phyloP scores from a whole-genome alignment of 2,888 invertebrate species.

The Eupithecia tripunctaria region DNA sequence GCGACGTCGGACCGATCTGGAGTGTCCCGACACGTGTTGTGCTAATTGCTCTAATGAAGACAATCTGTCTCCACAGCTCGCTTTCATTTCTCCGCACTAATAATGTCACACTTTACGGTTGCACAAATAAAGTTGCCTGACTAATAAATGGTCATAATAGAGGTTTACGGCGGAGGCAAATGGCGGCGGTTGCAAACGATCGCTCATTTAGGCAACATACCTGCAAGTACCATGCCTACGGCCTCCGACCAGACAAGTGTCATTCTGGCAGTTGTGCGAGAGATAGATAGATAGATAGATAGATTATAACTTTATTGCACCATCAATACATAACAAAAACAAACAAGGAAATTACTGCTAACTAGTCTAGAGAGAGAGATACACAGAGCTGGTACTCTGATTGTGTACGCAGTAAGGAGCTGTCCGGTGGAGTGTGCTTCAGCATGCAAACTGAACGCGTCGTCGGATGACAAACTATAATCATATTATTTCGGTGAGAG shows the following conservation, averaged over 20 bases:
- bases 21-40: background rate
- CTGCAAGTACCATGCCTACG: background rate
- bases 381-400: background rate
- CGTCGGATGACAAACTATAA: background rate
- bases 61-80: background rate
- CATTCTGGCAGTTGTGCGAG: background rate
- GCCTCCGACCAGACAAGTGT: background rate
- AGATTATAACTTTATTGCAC: no score
- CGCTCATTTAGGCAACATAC: no score
- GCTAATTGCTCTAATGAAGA: background rate
- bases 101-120: background rate
- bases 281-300: no score
- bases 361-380: no score
- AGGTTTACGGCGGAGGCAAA: no score
- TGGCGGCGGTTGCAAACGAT: no score
- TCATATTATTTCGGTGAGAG: background rate
- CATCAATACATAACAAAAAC: no score
- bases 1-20: background rate
- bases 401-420: background rate
- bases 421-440: background rate
- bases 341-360: no score
- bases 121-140: no score
- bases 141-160: no score
- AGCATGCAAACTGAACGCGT: background rate
- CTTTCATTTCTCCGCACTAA: background rate